Evolutionary conservation across 2,888 invertebrate genomes (phyloP).

Genomic region (Ferdinandea cuprea): DNA sequence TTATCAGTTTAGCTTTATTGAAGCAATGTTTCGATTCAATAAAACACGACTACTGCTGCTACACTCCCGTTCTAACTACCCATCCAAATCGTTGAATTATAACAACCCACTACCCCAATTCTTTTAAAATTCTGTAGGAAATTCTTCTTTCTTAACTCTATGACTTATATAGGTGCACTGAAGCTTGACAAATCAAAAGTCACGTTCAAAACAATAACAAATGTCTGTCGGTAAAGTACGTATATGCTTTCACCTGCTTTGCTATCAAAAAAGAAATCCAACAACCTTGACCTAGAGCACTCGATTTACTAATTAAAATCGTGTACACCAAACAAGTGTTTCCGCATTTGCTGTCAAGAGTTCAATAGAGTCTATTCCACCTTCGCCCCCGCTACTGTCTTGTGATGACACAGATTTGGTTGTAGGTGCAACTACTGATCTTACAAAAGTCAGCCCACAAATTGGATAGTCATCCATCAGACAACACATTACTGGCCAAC

Average conservation of each 20-base stretch:
- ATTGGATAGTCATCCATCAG: neutral
- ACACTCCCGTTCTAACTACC: too few relatives aligned
- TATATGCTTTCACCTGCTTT: constrained; percentile 47
- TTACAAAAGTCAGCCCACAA: constrained; percentile 18
- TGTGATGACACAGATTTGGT: neutral
- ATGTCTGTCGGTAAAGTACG: neutral
- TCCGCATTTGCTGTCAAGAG: constrained; percentile 17
- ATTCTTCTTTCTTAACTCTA: neutral
- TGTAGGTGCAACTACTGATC: constrained; percentile 25
- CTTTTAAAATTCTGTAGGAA: neutral
- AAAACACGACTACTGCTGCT: too few relatives aligned
- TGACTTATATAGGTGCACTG: neutral
- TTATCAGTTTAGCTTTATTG: too few relatives aligned
- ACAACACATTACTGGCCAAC: constrained; percentile 1
- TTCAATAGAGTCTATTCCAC: constrained; percentile 14
- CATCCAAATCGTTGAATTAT: too few relatives aligned
- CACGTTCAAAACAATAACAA: constrained; percentile 15
- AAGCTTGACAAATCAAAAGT: constrained; percentile 7
- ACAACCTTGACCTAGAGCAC: constrained; percentile 48
- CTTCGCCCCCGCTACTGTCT: neutral
- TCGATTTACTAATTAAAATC: constrained; percentile 34
- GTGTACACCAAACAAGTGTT: neutral
- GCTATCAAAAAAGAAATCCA: constrained; percentile 19
- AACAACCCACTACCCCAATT: constrained; percentile 18
- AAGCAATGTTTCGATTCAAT: too few relatives aligned